These are phyloP conservation scores for Maniola hyperantus DNA, from an alignment of 2,888 invertebrate species.

Conservation along the genomic window DNA sequence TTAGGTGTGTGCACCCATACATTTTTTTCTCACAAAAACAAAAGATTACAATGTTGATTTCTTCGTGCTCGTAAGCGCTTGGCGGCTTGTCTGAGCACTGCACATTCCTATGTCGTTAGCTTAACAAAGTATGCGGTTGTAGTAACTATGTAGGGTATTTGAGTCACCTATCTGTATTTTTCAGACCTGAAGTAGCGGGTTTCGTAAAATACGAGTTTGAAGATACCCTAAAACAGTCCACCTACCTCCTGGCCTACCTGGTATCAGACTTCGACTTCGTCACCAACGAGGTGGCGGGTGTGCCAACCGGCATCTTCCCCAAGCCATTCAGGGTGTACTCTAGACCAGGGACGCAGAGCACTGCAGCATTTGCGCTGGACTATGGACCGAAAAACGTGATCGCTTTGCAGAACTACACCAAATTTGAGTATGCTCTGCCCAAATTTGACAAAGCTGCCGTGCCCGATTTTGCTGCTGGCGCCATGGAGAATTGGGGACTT, in stretches of 20 bases:
- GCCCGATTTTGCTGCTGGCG: slow-evolving; percentile 90
- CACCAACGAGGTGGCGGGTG: slow-evolving; percentile 59
- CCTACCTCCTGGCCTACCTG: slow-evolving; percentile 91
- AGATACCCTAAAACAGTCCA: slow-evolving; percentile 86
- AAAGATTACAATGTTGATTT: no score
- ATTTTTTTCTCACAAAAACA: no score
- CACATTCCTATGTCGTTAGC: no score
- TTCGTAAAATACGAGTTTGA: slow-evolving; percentile 69
- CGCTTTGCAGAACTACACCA: slow-evolving; percentile 62
- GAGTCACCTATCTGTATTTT: neutral
- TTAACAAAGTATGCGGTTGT: no score
- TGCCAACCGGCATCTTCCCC: slow-evolving; percentile 57
- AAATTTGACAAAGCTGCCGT: slow-evolving; percentile 92
- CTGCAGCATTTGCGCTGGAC: slow-evolving; percentile 63
- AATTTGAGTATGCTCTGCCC: slow-evolving; percentile 75
- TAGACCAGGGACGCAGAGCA: slow-evolving; percentile 56
- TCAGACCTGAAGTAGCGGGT: slow-evolving; percentile 56
- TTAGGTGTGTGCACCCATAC: no score
- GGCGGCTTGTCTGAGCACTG: no score
- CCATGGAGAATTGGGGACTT: slow-evolving; percentile 90
- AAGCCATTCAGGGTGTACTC: slow-evolving; percentile 69
- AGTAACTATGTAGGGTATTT: no score
- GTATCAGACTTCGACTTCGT: slow-evolving; percentile 81
- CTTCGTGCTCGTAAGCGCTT: no score
- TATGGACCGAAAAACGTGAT: slow-evolving; percentile 70